Evolutionary conservation across 2,888 invertebrate genomes (phyloP).

Genomic region (Flexamia atlantica): DNA sequence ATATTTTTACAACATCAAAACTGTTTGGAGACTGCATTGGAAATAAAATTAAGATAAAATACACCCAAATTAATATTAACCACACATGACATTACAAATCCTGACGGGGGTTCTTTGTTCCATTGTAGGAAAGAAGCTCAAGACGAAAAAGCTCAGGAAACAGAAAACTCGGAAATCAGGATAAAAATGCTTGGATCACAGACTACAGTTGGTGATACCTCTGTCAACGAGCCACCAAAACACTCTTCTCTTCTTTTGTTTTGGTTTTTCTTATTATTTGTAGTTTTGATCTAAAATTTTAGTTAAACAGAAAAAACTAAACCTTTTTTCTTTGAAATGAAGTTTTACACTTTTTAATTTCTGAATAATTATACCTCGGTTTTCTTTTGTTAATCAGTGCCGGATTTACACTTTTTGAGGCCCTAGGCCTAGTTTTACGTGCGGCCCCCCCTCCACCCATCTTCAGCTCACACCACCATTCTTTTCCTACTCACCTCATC

Average conservation of each 20-base stretch:
- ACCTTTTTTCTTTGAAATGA: neutral
- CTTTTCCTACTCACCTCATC: too few species aligned
- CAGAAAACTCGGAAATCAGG: slow-evolving; percentile 50
- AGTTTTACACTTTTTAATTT: neutral
- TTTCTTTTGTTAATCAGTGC: neutral
- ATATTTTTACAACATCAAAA: too few species aligned
- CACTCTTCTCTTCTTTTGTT: slow-evolving; percentile 36
- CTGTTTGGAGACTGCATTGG: slow-evolving; percentile 25
- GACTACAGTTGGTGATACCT: slow-evolving; percentile 54
- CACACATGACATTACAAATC: slow-evolving; percentile 21
- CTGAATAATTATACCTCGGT: neutral
- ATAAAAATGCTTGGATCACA: slow-evolving; percentile 59
- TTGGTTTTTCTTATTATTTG: slow-evolving; percentile 33
- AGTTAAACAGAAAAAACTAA: slow-evolving; percentile 10
- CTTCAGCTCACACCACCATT: too few species aligned
- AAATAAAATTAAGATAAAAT: neutral
- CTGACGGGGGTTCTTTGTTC: slow-evolving; percentile 46
- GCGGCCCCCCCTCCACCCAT: too few species aligned
- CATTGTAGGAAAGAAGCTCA: slow-evolving; percentile 56
- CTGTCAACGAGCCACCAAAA: slow-evolving; percentile 48
- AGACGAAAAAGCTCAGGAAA: slow-evolving; percentile 53
- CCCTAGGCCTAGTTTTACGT: too few species aligned
- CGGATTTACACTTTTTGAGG: too few species aligned
- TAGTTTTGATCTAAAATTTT: slow-evolving; percentile 30
- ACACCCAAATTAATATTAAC: neutral